phyloP scores from a whole-genome alignment of 2,797 vertebrate species.

The Menidia menidia region DNA sequence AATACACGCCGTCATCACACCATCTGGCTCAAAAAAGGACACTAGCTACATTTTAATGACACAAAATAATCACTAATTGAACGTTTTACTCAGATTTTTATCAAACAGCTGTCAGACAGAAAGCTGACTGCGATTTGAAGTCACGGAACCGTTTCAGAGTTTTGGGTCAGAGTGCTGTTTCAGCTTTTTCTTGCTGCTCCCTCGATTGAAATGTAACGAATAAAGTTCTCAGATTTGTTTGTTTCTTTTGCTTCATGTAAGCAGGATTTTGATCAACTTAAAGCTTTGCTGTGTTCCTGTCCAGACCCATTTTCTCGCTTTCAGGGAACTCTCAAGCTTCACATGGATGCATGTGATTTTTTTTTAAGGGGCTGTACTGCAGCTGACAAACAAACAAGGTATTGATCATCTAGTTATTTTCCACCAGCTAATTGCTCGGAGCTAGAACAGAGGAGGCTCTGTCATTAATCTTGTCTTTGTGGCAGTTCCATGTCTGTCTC shows the following conservation, averaged over 20 bases:
- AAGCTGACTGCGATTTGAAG: too few relatives aligned
- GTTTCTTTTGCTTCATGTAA: not conserved
- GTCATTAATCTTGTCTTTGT: conserved; percentile 4
- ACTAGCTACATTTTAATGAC: not conserved
- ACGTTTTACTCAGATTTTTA: not conserved
- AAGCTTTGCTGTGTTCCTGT: not conserved
- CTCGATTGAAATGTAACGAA: too few relatives aligned
- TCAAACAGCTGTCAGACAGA: not conserved
- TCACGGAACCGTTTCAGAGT: not conserved
- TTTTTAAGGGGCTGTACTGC: not conserved
- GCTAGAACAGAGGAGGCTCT: conserved; percentile 1
- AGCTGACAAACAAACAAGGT: not conserved
- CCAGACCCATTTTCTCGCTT: not conserved
- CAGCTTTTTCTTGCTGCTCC: not conserved
- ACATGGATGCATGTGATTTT: not conserved
- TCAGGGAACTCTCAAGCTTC: not conserved
- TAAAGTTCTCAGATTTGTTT: not conserved
- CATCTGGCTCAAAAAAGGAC: not conserved
- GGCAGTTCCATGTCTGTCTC: not conserved
- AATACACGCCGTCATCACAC: not conserved
- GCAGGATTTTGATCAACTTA: not conserved
- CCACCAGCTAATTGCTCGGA: not conserved
- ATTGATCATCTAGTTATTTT: not conserved
- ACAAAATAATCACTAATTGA: not conserved
- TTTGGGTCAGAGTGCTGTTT: not conserved